A percentile compares a stretch with the other conserved stretches of the same genome.
Conservation (phyloP, 2,888 invertebrate species). For the Parnassius mnemosyne region DNA sequence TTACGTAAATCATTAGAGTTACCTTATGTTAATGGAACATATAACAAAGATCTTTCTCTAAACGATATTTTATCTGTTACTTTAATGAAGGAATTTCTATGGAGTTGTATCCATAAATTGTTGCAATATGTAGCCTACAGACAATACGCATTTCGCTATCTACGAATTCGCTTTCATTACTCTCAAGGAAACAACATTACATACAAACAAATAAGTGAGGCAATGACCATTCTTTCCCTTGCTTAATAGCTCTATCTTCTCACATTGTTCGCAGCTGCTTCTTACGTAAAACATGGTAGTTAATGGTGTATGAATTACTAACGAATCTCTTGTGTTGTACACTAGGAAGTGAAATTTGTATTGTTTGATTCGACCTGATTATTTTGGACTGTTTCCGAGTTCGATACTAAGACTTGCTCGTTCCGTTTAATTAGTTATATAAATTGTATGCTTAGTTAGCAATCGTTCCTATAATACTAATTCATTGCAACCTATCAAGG, state of each 20-base stretch:
- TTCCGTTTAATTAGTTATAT: slow-evolving; percentile 23
- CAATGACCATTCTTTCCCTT: slow-evolving; percentile 71
- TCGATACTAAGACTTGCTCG: slow-evolving; percentile 14
- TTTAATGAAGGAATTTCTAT: not conserved
- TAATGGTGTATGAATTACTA: slow-evolving; percentile 71
- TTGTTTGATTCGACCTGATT: slow-evolving; percentile 52
- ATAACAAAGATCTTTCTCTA: not conserved
- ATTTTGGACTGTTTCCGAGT: slow-evolving; percentile 29
- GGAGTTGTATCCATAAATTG: slow-evolving; percentile 6
- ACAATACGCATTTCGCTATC: slow-evolving; percentile 56
- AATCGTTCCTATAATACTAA: too few species aligned
- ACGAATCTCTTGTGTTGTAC: slow-evolving; percentile 58
- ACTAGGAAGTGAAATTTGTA: slow-evolving; percentile 63
- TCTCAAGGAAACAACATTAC: slow-evolving; percentile 58
- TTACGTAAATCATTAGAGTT: too few species aligned
- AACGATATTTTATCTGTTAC: not conserved
- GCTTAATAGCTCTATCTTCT: slow-evolving; percentile 67
- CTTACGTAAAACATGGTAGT: slow-evolving; percentile 67
- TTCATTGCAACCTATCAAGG: too few species aligned
- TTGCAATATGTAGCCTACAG: slow-evolving; percentile 33
- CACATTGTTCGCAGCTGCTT: slow-evolving; percentile 61
- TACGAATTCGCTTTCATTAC: slow-evolving; percentile 57
- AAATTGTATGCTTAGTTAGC: too few species aligned
- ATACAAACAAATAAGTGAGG: slow-evolving; percentile 67
- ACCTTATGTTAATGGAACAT: too few species aligned